phyloP scores from a whole-genome alignment of 2,113 vertebrate species.

The Mastomys natalensis region DNA sequence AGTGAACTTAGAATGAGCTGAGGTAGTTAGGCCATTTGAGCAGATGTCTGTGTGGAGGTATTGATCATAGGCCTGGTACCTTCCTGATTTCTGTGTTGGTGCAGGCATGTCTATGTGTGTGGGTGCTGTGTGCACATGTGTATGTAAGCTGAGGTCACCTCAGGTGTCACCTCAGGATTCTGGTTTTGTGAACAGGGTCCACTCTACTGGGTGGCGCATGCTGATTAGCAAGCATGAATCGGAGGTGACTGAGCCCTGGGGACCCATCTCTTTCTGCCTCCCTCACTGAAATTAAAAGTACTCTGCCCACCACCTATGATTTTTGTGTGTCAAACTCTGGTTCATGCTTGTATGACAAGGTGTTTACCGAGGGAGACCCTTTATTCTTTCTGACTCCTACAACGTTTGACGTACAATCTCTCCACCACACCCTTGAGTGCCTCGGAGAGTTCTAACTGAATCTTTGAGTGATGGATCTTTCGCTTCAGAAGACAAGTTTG shows the following conservation, averaged over 20 bases:
- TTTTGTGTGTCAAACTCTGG: neutral
- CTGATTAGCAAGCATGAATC: neutral
- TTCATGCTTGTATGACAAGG: neutral
- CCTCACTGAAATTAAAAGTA: neutral
- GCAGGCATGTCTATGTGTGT: neutral
- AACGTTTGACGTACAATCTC: rapidly evolving
- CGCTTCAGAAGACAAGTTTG: neutral
- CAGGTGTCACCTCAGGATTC: neutral
- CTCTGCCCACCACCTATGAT: neutral
- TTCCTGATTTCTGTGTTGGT: neutral
- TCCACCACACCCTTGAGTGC: no score
- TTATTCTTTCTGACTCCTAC: neutral
- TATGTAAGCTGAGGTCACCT: neutral
- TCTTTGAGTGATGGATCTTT: neutral
- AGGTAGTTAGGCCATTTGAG: neutral
- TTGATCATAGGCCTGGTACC: neutral
- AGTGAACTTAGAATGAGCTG: neutral
- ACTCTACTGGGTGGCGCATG: neutral
- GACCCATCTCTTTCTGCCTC: neutral
- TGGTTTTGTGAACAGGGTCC: neutral
- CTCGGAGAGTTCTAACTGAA: neutral
- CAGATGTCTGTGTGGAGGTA: no score
- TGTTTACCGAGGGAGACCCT: neutral
- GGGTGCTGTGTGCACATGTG: neutral
- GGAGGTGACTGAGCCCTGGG: neutral